Percentiles rank a stretch among this genome's conserved stretches.
Evolutionary conservation across 2,888 invertebrate species (phyloP).

Genomic region (Punctoribates punctum): DNA sequence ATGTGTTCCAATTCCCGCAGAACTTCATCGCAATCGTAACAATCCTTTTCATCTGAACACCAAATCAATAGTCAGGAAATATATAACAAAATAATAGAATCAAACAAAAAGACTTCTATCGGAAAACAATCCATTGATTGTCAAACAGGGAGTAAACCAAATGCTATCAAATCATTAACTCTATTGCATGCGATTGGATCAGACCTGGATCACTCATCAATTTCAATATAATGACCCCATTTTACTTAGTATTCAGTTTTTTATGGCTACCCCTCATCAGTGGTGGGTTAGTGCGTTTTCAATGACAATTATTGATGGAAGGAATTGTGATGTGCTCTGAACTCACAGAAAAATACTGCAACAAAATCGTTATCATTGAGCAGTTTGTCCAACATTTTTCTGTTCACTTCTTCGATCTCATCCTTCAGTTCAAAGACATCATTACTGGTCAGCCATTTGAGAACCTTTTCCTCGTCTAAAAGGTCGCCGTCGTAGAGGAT

Average conservation of each 20-base stretch:
- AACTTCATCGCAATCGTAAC: slow-evolving; percentile 77
- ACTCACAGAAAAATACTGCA: slow-evolving; percentile 91
- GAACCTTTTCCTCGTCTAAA: slow-evolving; percentile 75
- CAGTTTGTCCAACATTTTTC: slow-evolving; percentile 91
- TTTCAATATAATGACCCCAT: no score
- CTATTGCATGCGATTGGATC: no score
- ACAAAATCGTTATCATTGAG: slow-evolving; percentile 91
- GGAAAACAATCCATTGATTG: neutral
- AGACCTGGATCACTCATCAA: no score
- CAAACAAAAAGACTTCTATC: neutral
- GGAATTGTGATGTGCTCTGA: neutral
- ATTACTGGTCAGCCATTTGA: slow-evolving; percentile 86
- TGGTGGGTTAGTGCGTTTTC: neutral
- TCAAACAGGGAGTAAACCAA: neutral
- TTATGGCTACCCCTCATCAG: no score
- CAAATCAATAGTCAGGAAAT: neutral
- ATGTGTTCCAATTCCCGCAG: slow-evolving; percentile 83
- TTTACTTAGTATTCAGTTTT: no score
- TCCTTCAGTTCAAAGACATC: slow-evolving; percentile 93
- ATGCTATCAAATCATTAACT: neutral
- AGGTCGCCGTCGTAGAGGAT: slow-evolving; percentile 85
- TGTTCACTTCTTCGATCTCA: slow-evolving; percentile 94
- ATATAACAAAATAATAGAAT: neutral
- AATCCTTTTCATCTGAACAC: slow-evolving; percentile 69
- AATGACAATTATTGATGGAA: neutral